Evolutionary conservation across 2,797 vertebrate genomes (phyloP), one percentile per base, ranked within the genome.

Genomic region (Petrocephalus sullivani): DNA sequence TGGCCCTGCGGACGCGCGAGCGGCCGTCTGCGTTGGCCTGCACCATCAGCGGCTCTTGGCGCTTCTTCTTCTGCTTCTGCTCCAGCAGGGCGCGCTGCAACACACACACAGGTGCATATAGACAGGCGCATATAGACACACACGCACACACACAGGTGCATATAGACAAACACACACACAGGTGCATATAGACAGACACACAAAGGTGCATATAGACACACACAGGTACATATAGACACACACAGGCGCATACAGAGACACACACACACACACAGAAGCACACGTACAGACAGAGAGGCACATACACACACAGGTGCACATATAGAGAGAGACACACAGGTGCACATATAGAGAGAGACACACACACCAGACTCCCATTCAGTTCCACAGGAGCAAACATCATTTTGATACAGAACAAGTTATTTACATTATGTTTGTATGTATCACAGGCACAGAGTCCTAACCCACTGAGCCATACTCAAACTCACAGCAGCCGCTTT

Each of bases 11-110:
- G 0, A 96, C 93, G 16, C 98, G 96, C 0, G 97, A 96, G 53
- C 98, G 95, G 61, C 97, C 95, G 1, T 99, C 98, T 54, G 98
- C 96, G 0, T 97, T 99, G 60, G 98, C 97, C 94, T 99, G 98
- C 88, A 99, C 98, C 98, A 99, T 99, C 91, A 99, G 94, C 0
- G 98, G 97, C 93, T 99, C 98, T 94, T 99, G 98, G 19, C 98
- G 96, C 90, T 98, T 99, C 94, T 99, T 99, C 85, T 98, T 99
- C 95, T 99, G 98, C 93, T 99, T 99, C 95, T 99, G 98, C 89
- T 99, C 98, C 54, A 99, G 94, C 85, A 99, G 92, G 2, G 97
- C 98, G 92, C 98, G 94, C 98, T 99, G 93, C 64, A 83, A 89
- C 60, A 92, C 89, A 90, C 9, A 3, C 54, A 28, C 28, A 28